Base-by-base conservation (phyloP, 1,140 invertebrate species). In the Lepidurus apus region DNA sequence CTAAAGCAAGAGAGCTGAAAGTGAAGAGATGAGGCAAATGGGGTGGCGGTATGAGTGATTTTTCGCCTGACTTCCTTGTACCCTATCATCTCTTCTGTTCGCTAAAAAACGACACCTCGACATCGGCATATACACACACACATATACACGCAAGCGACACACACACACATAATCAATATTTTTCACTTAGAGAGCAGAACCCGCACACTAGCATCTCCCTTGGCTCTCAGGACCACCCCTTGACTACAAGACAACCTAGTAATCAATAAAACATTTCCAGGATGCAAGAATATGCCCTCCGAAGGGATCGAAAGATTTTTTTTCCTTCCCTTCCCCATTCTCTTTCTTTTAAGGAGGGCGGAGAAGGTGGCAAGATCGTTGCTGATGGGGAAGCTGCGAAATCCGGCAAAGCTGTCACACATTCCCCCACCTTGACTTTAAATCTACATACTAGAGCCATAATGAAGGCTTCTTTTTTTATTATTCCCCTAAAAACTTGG, bases 21-120 rank as follows among this genome's bases (percentile, higher is more conserved):
- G 21, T 13, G 21, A 65, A 21, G 53, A 13, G 53, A 65, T n/a
- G 53, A 65, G 53, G 53, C 53, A 65, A 65, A 65, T 65, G 53
- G 53, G 53, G 53, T 65, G 53, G 53, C 53, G 53, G 53, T 65
- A 65, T 65, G 53, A 65, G 53, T 65, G 53, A 65, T 65, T 65
- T 65, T 65, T 65, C 53, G 53, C 53, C 53, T 65, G 53, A 65
- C 53, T 65, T 65, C 53, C 53, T 65, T 65, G 53, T 65, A 65
- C 53, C 53, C 53, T 65, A 13, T 65, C 53, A 65, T 65, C 53
- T 65, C 53, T 21, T 65, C 53, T 65, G 53, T 21, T 65, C 53
- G 17, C 53, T 65, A 65, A 65, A 65, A 65, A 65, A 65, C 17
- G 21, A 65, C 53, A 65, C 53, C 53, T 65, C 53, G 53, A 65